Evolutionary conservation across 2,797 vertebrate genomes (phyloP).

Genomic region (Delichon dasypus): DNA sequence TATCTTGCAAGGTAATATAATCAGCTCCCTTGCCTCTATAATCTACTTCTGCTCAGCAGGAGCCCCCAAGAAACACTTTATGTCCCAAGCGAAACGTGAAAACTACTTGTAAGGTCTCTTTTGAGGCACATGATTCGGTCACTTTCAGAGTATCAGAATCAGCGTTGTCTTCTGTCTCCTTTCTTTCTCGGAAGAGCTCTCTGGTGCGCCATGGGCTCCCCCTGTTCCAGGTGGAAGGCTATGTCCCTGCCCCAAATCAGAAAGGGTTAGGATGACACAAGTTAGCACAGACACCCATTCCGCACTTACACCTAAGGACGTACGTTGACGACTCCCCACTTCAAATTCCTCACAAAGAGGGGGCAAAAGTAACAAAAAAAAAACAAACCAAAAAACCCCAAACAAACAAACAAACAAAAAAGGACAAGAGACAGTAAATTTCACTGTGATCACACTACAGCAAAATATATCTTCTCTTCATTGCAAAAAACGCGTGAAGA

Average conservation of each 20-base stretch:
- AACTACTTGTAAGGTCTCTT: conserved; percentile 66
- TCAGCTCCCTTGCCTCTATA: conserved; percentile 55
- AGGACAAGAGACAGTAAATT: conserved; percentile 80
- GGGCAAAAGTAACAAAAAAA: not conserved
- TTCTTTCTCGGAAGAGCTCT: conserved; percentile 15
- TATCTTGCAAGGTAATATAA: conserved; percentile 64
- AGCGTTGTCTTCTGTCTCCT: conserved; percentile 1
- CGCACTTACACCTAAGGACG: conserved; percentile 63
- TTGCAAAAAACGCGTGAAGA: conserved; percentile 81
- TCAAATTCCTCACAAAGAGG: conserved; percentile 75
- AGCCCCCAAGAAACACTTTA: conserved; percentile 30
- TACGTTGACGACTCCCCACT: conserved; percentile 51
- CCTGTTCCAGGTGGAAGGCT: conserved; percentile 23
- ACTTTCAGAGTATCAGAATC: not conserved
- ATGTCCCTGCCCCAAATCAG: conserved; percentile 60
- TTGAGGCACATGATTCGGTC: conserved; percentile 65
- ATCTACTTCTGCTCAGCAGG: conserved; percentile 54
- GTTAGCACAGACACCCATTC: conserved; percentile 72
- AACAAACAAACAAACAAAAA: not conserved
- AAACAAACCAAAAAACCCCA: not conserved
- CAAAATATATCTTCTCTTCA: conserved; percentile 75
- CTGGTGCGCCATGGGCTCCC: fast-evolving
- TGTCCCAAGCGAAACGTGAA: conserved; percentile 58
- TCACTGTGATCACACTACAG: conserved; percentile 81
- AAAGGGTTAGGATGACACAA: conserved; percentile 68